Evolutionary conservation across 2,113 vertebrate genomes (phyloP), one percentile per base, ranked within the genome.

Genomic region (Phalacrocorax pelagicus): DNA sequence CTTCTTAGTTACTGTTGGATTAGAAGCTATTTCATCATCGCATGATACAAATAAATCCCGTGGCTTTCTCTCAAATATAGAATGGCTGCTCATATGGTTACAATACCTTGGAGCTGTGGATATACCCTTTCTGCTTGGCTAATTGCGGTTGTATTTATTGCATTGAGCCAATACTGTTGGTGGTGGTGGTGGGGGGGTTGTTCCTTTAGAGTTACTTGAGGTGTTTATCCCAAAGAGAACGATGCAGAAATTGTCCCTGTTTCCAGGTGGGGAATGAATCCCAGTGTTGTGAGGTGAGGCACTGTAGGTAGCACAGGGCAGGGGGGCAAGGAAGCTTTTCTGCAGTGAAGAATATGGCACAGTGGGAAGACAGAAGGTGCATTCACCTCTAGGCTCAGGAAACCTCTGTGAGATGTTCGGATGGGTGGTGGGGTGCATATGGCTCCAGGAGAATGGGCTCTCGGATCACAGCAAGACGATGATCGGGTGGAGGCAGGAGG

Each of bases 1-100:
- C 90, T 86, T 58, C 79, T 73, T 62, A 38, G 88, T 95, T 92
- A 66, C 93, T 83, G 63, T 27, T 92, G 96, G 81, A 81, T 92
- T 78, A 96, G 83, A 82, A 81, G 89, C 83, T 89, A 2, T 96
- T 96, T 92, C 88, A 74, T 93, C 87, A 88, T 82, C 6, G 18
- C 32, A 5, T 29, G 71, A 30, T 89, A 66, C 81, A 46, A 66
- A 84, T 73, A 91, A 88, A 90, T 46, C 93, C 81, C 74, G 6
- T 3, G 46, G 94, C 85, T 88, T 83, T 86, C 67, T 36, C 79
- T 49, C 70, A 5, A 23, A 5, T 3, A 2, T 2, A 12, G 4
- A 5, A 2, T 10, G 67, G 77, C 52, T 79, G 59, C 66, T 72
- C 1, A 10, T 46, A 17, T 7, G 57, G 70, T 70, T 86, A 59